Base-by-base conservation (phyloP, 1,140 invertebrate species). In the Nasonia giraulti region DNA sequence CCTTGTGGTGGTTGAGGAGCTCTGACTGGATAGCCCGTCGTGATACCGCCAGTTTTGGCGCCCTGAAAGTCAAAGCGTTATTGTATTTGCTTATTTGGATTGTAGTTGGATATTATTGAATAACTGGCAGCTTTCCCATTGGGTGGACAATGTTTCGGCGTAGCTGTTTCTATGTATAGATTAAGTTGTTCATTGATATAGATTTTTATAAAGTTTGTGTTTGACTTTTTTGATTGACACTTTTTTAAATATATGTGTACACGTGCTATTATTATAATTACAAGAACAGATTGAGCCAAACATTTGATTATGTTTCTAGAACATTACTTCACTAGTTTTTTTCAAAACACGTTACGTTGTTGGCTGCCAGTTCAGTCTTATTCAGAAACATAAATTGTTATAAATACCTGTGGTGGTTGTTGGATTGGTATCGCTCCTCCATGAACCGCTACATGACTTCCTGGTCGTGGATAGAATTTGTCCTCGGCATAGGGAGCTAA, bases 1-100 rank as follows among this genome's bases (percentile, higher is more conserved):
- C 89, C 88, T 69, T 87, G 87, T 8, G 89, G 91, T 3, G 91
- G 89, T 87, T 93, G 92, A 7, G 93, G 91, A 33, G 93, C 90
- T 81, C 94, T 89, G 50, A 95, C 92, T 44, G 94, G 94, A 91
- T 94, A 94, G 37, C 94, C 94, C 7, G 94, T 92, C 40, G 94
- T 94, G 68, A 95, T 95, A 44, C 94, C 93, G 69, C 94, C 94
- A 10, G 93, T 92, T 87, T 94, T 94, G 20, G 91, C 91, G 47
- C 92, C 92, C 94, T 94, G 44, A 27, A 86, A 88, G 85, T 20
- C 17, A 7, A 62, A 20, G 6, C 40, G 17, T 62, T 62, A 62
- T 27, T 62, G 17, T 62, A 62, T 62, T 27, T 50, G 11, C 10
- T 50, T 50, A 50, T 50, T 50, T 10, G 3, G 47, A 62, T 62